phyloP scores from a whole-genome alignment of 2,113 vertebrate genomes.

The Naja naja region DNA sequence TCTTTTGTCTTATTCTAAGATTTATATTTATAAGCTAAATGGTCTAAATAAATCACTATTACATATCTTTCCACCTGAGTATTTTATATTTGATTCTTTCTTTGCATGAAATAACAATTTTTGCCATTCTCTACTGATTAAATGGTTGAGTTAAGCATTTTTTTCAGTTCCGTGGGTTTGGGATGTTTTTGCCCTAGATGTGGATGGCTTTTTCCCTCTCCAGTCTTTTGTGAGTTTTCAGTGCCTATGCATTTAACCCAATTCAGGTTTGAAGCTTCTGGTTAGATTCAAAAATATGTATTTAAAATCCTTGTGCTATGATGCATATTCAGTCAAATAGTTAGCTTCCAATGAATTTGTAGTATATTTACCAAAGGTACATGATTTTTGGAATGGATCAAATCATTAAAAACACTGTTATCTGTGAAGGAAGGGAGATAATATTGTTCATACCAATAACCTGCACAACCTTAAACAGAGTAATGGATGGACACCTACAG shows the following conservation, averaged over 20 bases:
- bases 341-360: background rate
- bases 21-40: background rate
- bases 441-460: background rate
- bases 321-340: background rate
- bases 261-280: background rate
- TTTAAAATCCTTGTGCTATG: background rate
- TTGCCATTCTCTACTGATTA: background rate
- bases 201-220: background rate
- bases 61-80: background rate
- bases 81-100: background rate
- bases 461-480: background rate
- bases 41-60: background rate
- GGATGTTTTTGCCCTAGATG: background rate
- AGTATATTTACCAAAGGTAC: background rate
- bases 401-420: background rate
- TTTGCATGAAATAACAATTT: background rate
- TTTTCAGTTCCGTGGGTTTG: slow-evolving; percentile 3
- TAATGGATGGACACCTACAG: background rate
- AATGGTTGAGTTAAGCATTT: background rate
- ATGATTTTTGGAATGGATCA: background rate
- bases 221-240: background rate
- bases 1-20: background rate
- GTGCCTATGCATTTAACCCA: background rate
- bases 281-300: background rate
- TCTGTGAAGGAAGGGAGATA: background rate